phyloP scores from a whole-genome alignment of 2,888 invertebrate species.

The Philaethria dido region DNA sequence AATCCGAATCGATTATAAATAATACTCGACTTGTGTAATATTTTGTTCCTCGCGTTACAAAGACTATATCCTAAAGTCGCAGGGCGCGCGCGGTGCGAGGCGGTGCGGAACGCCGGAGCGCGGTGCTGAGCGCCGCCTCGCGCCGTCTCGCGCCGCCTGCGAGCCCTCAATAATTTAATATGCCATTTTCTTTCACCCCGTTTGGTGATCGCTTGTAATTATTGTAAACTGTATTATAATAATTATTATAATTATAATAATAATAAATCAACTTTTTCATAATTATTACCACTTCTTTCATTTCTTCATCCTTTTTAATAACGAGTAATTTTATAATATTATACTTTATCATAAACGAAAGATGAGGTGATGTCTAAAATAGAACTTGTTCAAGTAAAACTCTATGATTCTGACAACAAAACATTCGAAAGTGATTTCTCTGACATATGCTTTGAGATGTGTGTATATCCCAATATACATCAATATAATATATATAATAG shows the following conservation, averaged over 20 bases:
- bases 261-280: slow-evolving; percentile 85
- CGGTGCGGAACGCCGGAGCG: slow-evolving; percentile 87
- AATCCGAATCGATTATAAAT: slow-evolving; percentile 81
- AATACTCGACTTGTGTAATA: slow-evolving; percentile 83
- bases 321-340: no score
- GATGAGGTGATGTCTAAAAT: no score
- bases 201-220: slow-evolving; percentile 84
- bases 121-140: slow-evolving; percentile 74
- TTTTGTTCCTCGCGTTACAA: slow-evolving; percentile 84
- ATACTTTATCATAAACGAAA: no score
- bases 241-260: slow-evolving; percentile 82
- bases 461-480: no score
- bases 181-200: slow-evolving; percentile 83
- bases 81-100: slow-evolving; percentile 52
- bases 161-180: slow-evolving; percentile 77
- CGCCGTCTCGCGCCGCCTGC: slow-evolving; percentile 41
- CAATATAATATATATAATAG: no score
- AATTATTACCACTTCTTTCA: slow-evolving; percentile 78
- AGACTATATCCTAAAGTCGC: slow-evolving; percentile 81
- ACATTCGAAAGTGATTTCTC: no score
- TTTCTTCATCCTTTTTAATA: slow-evolving; percentile 52
- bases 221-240: slow-evolving; percentile 85
- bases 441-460: no score
- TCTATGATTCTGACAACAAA: no score
- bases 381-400: no score